Base-by-base conservation (phyloP, 2,113 vertebrate genomes). In the Bambusicola thoracicus region DNA sequence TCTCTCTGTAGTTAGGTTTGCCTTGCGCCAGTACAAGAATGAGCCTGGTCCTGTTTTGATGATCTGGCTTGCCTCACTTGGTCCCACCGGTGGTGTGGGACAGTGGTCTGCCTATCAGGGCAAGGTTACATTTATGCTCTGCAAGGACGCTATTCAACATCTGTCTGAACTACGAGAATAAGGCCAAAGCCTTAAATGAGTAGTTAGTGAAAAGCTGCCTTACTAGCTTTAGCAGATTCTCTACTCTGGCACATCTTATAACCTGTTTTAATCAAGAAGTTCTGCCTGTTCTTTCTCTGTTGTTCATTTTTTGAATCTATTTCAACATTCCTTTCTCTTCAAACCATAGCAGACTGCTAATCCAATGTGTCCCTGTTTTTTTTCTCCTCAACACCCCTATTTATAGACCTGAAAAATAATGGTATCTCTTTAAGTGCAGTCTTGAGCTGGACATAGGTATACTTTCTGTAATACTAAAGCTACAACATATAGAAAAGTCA, bases 131-230 rank as follows among this genome's bases (percentile, higher is more conserved):
- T 48, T 81, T 22, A 76, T 8, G 4, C 10, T 12, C 62, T 29
- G 0, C 5, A 11, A 44, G 16, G 6, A 72, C 32, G 51, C 13
- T 41, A 19, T 4, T 0, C 13, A 43, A 77, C 46, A 84, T 46
- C 46, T 38, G 11, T 34, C 61, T 75, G 22, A 34, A 74, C 46
- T 61, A 75, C 0, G 0, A 68, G 40, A 53, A 2, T 48, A 51
- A 51, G 7, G 68, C 24, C 29, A 34, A 27, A 68, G 4, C 58
- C 32, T 32, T 81, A 13, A 76, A 40, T 15, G 27, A 46, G 29
- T 1, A 75, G 9, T 63, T 15, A 48, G 20, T 30, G 15, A 61
- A 81, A 90, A 68, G 10, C 24, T 25, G 17, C 13, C 58, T 65
- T 44, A 34, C 21, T 25, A 44, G 34, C 40, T 66, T 56, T 2